These are phyloP conservation scores for Argopecten irradians DNA, from an alignment of 1,140 invertebrate species.

Conservation along the genomic window DNA sequence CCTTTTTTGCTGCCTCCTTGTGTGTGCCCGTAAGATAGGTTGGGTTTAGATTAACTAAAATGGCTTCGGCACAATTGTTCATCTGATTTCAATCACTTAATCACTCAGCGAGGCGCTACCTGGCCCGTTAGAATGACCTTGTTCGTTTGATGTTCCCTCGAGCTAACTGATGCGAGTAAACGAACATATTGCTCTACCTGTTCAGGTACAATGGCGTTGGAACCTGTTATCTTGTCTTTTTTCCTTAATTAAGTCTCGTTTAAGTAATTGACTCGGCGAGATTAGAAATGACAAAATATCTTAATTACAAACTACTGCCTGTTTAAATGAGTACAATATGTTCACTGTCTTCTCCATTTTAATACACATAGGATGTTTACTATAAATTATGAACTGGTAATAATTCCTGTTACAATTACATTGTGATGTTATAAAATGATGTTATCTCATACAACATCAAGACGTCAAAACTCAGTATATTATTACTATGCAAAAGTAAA, in stretches of 20 bases:
- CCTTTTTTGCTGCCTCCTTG: conserved; percentile 14
- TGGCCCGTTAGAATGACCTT: background rate
- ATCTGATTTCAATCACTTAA: conserved; percentile 12
- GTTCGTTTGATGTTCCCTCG: background rate
- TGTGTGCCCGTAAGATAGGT: conserved; percentile 14
- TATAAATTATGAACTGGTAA: no score
- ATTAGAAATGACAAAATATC: background rate
- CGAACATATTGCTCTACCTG: conserved; percentile 20
- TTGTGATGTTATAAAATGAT: no score
- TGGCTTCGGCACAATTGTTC: background rate
- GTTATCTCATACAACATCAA: no score
- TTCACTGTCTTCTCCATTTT: background rate
- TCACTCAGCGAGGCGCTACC: background rate
- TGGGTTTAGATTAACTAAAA: background rate
- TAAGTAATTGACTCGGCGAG: background rate
- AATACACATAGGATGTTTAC: no score
- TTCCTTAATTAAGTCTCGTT: background rate
- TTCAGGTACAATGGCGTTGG: background rate
- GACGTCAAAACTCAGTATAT: no score
- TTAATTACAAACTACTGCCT: conserved; percentile 4
- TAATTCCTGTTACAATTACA: no score
- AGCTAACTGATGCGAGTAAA: background rate
- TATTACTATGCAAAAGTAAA: no score
- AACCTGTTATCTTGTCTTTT: conserved; percentile 22
- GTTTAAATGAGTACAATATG: background rate